phyloP scores from a whole-genome alignment of 2,113 vertebrate genomes.

The Balaeniceps rex region DNA sequence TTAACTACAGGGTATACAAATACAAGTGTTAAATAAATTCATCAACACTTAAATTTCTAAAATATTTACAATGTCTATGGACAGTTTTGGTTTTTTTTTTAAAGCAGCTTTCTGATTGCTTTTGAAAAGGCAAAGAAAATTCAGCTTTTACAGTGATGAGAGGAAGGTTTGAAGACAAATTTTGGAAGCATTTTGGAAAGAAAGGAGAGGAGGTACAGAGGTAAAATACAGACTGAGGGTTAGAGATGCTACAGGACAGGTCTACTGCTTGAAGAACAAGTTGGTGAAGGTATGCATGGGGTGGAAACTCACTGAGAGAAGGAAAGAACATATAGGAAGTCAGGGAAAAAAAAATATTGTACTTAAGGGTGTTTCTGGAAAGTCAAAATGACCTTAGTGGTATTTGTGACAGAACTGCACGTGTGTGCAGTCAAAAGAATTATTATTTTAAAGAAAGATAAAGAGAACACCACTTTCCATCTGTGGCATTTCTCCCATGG shows the following conservation, averaged over 20 bases:
- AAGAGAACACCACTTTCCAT: neutral
- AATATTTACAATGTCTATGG: neutral
- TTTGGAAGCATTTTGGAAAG: neutral
- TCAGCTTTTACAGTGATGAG: neutral
- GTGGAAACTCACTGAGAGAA: neutral
- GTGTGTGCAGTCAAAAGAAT: neutral
- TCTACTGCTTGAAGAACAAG: neutral
- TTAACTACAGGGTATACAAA: neutral
- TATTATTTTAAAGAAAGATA: neutral
- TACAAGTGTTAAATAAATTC: neutral
- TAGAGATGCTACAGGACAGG: neutral
- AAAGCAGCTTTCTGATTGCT: neutral
- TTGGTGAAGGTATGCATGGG: neutral
- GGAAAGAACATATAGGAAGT: neutral
- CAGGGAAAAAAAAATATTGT: neutral
- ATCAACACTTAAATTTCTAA: neutral
- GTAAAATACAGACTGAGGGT: neutral
- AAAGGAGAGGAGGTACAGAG: neutral
- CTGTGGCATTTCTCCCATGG: neutral
- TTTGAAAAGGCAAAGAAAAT: neutral
- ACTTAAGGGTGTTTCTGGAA: neutral
- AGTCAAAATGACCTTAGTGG: accelerated
- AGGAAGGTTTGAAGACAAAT: neutral
- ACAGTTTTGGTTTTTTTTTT: neutral
- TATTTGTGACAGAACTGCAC: neutral